These are phyloP conservation scores for Tortricodes alternella DNA, from an alignment of 2,888 invertebrate species.

Conservation along the genomic window DNA sequence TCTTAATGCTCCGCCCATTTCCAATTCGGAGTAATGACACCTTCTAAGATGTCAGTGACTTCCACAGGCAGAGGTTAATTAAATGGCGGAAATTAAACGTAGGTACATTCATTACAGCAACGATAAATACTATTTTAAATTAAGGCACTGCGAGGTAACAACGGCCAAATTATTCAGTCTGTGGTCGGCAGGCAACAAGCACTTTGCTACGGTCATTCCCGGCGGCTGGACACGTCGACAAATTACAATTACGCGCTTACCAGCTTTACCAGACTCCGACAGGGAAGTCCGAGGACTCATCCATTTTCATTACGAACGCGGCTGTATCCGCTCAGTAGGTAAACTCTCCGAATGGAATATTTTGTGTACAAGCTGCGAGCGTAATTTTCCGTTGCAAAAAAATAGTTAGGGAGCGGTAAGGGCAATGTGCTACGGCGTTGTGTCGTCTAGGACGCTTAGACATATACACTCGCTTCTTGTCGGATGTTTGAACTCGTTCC, in stretches of 20 bases:
- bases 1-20: not conserved
- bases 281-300: slow-evolving; percentile 19
- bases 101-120: not conserved
- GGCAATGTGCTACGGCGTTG: not conserved
- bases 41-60: slow-evolving; percentile 15
- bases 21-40: slow-evolving; percentile 13
- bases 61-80: not conserved
- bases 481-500: not conserved
- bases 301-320: slow-evolving; percentile 24
- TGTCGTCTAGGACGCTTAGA: not conserved
- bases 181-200: not conserved
- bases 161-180: not conserved
- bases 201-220: not conserved
- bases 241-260: slow-evolving; percentile 20
- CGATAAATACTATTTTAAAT: not conserved
- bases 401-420: not conserved
- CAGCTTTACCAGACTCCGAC: not conserved
- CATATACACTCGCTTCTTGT: not conserved
- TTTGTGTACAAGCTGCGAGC: slow-evolving; percentile 4
- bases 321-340: not conserved
- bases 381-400: slow-evolving; percentile 22
- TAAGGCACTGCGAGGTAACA: not conserved
- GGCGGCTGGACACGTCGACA: slow-evolving; percentile 4
- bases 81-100: slow-evolving; percentile 3
- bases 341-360: slow-evolving; percentile 19